Conservation (phyloP, 2,888 invertebrate species). For the Cataglyphis rosenhaueri region DNA sequence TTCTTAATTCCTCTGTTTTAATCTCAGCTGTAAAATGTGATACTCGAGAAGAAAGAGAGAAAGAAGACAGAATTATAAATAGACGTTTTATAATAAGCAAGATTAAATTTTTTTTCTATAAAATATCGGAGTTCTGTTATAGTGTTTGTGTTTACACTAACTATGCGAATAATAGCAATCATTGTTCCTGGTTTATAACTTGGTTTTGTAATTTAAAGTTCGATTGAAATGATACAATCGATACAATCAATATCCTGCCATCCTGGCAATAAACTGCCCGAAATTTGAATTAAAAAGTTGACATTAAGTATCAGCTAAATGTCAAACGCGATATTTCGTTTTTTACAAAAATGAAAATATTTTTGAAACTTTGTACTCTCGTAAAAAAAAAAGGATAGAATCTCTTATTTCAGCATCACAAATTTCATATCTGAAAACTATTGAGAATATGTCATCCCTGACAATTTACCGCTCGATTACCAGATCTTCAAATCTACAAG, state of each 20-base stretch:
- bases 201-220: slow-evolving; percentile 11
- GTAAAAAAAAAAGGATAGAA: background rate
- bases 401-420: background rate
- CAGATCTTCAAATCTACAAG: background rate
- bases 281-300: background rate
- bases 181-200: background rate
- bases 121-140: background rate
- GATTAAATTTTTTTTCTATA: background rate
- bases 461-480: background rate
- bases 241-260: background rate
- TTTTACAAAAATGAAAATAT: background rate
- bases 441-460: background rate
- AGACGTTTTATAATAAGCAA: background rate
- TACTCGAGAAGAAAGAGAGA: background rate
- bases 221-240: background rate
- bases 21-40: background rate
- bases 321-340: background rate
- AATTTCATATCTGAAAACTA: background rate
- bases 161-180: background rate
- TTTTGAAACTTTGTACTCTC: background rate
- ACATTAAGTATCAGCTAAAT: slow-evolving; percentile 2
- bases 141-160: background rate
- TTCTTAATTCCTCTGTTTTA: background rate
- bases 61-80: background rate
- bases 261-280: too few relatives aligned